Conservation (phyloP, 2,797 vertebrate genomes). For the Arnoldichthys spilopterus region DNA sequence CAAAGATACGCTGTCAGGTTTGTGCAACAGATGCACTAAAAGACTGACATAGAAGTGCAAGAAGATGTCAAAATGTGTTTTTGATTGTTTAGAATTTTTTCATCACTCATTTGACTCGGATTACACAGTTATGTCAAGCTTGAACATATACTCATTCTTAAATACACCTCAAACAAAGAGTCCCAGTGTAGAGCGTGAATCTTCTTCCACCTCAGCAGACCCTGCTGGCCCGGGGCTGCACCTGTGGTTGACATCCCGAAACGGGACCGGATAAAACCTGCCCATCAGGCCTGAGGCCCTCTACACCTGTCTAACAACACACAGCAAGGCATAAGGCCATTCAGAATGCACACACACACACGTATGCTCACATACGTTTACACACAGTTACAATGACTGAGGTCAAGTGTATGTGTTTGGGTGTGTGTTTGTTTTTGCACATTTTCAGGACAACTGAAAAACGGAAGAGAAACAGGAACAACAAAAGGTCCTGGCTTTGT, state of each 20-base stretch:
- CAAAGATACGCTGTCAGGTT: constrained; percentile 47
- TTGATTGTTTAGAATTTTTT: constrained; percentile 64
- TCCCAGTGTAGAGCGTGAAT: constrained; percentile 72
- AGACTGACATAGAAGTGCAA: constrained; percentile 62
- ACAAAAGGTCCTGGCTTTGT: too few relatives aligned
- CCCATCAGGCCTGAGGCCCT: constrained; percentile 67
- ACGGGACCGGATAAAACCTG: constrained; percentile 78
- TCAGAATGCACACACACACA: constrained; percentile 20
- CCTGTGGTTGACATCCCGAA: constrained; percentile 74
- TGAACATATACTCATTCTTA: constrained; percentile 74
- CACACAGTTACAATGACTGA: constrained; percentile 50
- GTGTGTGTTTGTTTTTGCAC: background rate
- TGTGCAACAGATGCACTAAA: constrained; percentile 52
- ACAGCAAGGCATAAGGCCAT: constrained; percentile 46
- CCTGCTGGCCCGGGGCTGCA: constrained; percentile 65
- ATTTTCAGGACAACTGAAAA: background rate
- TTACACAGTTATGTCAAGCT: constrained; percentile 75
- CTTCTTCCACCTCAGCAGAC: constrained; percentile 60
- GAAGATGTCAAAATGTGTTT: constrained; percentile 70
- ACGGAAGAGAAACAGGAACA: too few relatives aligned
- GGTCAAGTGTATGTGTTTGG: constrained; percentile 37
- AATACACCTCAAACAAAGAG: constrained; percentile 72
- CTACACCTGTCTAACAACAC: constrained; percentile 67
- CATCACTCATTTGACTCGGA: constrained; percentile 72
- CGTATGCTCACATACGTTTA: background rate